Evolutionary conservation across 2,888 invertebrate genomes (phyloP).

Genomic region (Caradrina clavipalpis): DNA sequence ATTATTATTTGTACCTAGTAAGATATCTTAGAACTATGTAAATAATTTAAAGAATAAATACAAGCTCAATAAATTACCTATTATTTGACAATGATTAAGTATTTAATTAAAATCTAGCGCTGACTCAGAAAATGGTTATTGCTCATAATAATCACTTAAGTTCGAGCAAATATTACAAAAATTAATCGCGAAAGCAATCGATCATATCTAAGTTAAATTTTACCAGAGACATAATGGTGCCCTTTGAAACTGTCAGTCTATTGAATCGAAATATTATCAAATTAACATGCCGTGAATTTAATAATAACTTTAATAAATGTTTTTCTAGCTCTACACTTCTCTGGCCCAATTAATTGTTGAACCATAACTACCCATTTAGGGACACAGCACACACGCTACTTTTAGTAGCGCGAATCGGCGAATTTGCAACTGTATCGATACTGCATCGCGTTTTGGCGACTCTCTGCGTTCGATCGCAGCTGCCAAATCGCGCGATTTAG

Average conservation of each 20-base stretch:
- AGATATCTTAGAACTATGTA: slow-evolving; percentile 56
- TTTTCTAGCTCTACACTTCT: too few species aligned
- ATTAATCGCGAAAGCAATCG: slow-evolving; percentile 11
- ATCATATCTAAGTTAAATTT: background rate
- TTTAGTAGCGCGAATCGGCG: too few species aligned
- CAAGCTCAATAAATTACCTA: slow-evolving; percentile 62
- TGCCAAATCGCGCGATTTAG: too few species aligned
- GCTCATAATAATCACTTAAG: slow-evolving; percentile 31
- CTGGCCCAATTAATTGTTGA: too few species aligned
- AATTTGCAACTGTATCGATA: too few species aligned
- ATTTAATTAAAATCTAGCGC: slow-evolving; percentile 50
- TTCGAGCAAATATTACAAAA: background rate
- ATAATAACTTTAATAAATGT: too few species aligned
- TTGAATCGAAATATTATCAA: too few species aligned
- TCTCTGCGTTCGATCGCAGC: too few species aligned
- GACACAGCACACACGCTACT: too few species aligned
- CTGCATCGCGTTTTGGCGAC: too few species aligned
- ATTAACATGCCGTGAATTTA: too few species aligned
- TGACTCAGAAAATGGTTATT: slow-evolving; percentile 58
- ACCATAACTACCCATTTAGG: too few species aligned
- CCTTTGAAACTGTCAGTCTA: background rate
- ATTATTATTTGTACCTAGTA: slow-evolving; percentile 61
- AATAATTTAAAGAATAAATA: slow-evolving; percentile 66
- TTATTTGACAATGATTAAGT: slow-evolving; percentile 27
- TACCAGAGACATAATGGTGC: background rate